phyloP scores from a whole-genome alignment of 2,888 invertebrate genomes.

The Apamea crenata region DNA sequence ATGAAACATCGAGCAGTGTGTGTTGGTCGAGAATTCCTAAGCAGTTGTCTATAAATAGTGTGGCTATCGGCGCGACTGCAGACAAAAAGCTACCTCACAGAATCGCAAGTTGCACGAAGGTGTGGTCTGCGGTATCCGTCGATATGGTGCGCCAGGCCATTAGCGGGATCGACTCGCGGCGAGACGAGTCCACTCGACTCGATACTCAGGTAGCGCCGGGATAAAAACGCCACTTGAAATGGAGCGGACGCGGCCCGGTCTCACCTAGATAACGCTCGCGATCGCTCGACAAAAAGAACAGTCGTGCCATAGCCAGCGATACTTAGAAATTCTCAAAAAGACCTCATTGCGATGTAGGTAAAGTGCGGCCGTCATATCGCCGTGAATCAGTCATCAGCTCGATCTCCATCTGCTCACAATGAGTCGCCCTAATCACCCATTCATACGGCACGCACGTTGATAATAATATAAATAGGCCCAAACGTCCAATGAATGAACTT shows the following conservation, averaged over 20 bases:
- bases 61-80: slow-evolving; percentile 57
- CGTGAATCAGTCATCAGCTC: slow-evolving; percentile 76
- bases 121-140: slow-evolving; percentile 72
- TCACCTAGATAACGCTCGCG: slow-evolving; percentile 85
- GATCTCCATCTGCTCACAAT: slow-evolving; percentile 72
- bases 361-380: slow-evolving; percentile 67
- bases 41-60: slow-evolving; percentile 66
- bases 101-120: slow-evolving; percentile 72
- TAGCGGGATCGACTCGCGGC: slow-evolving; percentile 78
- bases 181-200: slow-evolving; percentile 72
- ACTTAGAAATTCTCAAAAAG: slow-evolving; percentile 67
- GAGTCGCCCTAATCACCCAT: slow-evolving; percentile 83
- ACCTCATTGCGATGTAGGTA: slow-evolving; percentile 60
- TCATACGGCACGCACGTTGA: slow-evolving; percentile 85
- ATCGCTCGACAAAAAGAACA: slow-evolving; percentile 75
- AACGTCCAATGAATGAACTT: slow-evolving; percentile 88
- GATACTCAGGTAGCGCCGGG: slow-evolving; percentile 86
- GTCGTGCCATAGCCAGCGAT: slow-evolving; percentile 67
- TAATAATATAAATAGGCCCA: slow-evolving; percentile 87
- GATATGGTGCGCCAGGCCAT: slow-evolving; percentile 74
- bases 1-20: slow-evolving; percentile 56
- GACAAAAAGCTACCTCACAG: slow-evolving; percentile 68
- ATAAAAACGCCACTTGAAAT: slow-evolving; percentile 89
- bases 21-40: slow-evolving; percentile 59
- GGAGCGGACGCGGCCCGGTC: slow-evolving; percentile 83